phyloP scores from a whole-genome alignment of 2,797 vertebrate genomes.

The Pangasius djambal region DNA sequence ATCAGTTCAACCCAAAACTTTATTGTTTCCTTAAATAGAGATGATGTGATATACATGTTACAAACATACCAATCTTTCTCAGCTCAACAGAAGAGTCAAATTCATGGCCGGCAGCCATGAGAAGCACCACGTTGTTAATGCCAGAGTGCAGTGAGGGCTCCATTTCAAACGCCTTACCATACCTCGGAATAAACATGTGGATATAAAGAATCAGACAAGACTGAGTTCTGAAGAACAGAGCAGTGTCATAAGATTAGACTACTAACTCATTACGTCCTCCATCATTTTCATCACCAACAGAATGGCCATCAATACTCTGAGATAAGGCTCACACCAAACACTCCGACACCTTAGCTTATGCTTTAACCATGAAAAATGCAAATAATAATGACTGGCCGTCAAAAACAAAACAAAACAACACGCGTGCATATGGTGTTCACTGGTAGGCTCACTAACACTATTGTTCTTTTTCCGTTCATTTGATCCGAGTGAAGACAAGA shows the following conservation, averaged over 20 bases:
- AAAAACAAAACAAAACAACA: neutral
- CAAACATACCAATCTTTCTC: slow-evolving; percentile 81
- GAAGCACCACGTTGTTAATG: slow-evolving; percentile 85
- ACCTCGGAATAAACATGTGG: slow-evolving; percentile 72
- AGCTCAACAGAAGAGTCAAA: slow-evolving; percentile 85
- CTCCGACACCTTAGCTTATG: neutral
- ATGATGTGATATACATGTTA: neutral
- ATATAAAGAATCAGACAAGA: neutral
- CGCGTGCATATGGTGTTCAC: neutral
- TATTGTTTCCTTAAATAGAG: neutral
- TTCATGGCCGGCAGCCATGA: slow-evolving; percentile 83
- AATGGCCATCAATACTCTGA: neutral
- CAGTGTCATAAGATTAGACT: neutral
- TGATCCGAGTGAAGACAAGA: neutral
- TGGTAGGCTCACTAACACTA: neutral
- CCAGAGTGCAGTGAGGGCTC: slow-evolving; percentile 89
- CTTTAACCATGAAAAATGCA: neutral
- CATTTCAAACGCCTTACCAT: slow-evolving; percentile 83
- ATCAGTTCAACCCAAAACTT: neutral
- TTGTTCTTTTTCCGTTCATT: neutral
- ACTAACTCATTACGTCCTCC: neutral
- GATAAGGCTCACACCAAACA: neutral
- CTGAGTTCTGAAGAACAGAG: neutral
- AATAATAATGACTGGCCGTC: neutral
- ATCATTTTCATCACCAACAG: neutral